Percentiles rank a stretch among this genome's conserved stretches.
Evolutionary conservation across 1,140 invertebrate species (phyloP).

Genomic region (Drosophila chauvacae): DNA sequence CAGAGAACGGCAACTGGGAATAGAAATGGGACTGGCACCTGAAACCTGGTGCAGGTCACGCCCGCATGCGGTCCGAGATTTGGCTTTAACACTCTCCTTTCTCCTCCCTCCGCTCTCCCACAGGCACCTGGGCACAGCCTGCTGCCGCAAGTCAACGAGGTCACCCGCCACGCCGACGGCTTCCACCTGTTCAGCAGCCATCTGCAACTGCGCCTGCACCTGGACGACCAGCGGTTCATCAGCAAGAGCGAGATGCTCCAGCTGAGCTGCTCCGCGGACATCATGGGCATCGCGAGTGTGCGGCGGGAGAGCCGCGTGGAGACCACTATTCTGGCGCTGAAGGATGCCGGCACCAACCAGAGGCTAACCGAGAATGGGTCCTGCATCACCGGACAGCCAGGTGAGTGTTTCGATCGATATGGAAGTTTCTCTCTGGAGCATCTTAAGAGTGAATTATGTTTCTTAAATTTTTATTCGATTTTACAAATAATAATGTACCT

Average conservation of each 20-base stretch:
- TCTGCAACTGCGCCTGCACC: constrained; percentile 72
- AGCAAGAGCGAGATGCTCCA: constrained; percentile 77
- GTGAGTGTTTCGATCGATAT: constrained; percentile 27
- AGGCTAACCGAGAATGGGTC: constrained; percentile 68
- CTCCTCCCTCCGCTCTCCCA: too few species aligned
- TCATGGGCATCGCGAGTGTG: constrained; percentile 63
- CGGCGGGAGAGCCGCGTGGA: constrained; percentile 58
- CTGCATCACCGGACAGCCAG: constrained; percentile 58
- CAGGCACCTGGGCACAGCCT: constrained; percentile 69
- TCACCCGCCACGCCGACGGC: constrained; percentile 73
- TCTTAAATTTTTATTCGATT: not conserved
- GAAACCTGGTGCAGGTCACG: constrained; percentile 14
- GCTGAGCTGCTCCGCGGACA: constrained; percentile 73
- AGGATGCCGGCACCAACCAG: constrained; percentile 75
- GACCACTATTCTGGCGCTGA: constrained; percentile 73
- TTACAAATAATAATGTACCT: not conserved
- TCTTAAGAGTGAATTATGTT: not conserved
- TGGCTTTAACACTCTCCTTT: constrained; percentile 16
- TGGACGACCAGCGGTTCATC: constrained; percentile 80
- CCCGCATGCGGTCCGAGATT: constrained; percentile 34
- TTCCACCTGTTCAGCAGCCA: constrained; percentile 75
- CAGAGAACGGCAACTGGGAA: constrained; percentile 18
- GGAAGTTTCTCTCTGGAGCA: too few species aligned
- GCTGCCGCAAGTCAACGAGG: constrained; percentile 80
- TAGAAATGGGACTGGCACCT: constrained; percentile 6